These are phyloP conservation scores for Onychostruthus taczanowskii DNA, from an alignment of 2,113 vertebrate species.

Conservation along the genomic window DNA sequence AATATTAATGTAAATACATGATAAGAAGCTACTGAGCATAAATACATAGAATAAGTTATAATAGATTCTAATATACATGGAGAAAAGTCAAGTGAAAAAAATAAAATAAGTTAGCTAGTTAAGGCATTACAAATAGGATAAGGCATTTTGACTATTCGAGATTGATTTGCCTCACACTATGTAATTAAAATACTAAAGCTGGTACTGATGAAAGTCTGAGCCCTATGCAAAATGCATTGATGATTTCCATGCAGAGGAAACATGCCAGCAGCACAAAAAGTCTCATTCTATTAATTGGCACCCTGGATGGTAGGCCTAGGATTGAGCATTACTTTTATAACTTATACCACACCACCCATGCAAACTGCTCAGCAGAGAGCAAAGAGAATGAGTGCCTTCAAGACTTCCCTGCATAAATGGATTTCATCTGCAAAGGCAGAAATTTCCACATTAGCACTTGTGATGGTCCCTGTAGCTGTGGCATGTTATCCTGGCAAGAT, in stretches of 20 bases:
- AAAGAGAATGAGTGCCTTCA: neutral
- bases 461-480: neutral
- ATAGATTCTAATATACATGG: neutral
- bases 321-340: neutral
- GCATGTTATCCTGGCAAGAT: neutral
- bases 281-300: neutral
- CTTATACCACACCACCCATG: neutral
- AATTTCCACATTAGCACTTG: neutral
- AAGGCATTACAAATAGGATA: neutral
- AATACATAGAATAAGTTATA: neutral
- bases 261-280: neutral
- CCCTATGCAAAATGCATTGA: neutral
- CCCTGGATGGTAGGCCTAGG: neutral
- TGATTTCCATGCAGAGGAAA: neutral
- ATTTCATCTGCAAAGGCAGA: neutral
- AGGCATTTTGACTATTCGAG: neutral
- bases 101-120: neutral
- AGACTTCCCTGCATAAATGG: neutral
- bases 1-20: neutral
- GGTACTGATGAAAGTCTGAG: neutral
- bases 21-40: neutral
- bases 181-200: neutral
- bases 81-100: neutral
- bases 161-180: neutral
- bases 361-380: neutral